Base-by-base conservation (phyloP, 2,797 vertebrate species). In the Hylomyscus alleni region DNA sequence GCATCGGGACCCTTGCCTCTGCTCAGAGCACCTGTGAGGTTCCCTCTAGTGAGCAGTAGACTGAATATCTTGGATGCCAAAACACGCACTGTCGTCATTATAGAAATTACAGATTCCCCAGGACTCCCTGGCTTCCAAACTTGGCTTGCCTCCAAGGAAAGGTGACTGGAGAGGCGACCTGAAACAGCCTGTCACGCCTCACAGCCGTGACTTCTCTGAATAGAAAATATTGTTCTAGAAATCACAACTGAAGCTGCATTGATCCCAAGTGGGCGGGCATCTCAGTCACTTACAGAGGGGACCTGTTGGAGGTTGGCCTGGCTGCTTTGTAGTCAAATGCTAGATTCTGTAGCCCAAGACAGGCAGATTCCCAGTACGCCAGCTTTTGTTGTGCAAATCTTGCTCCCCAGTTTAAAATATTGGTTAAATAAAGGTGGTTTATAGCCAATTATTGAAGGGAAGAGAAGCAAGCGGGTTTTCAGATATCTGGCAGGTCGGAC, bases 91-190 rank as follows among this genome's bases (percentile, higher is more conserved):
- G 82, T 88, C 24, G 52, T 72, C 90, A 44, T 82, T 52, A 19
- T 19, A 80, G 83, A 56, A 58, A 60, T 37, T 9, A 15, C 73
- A 52, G 37, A 90, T 0, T 1, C 72, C 54, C 19, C 15, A 40
- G 86, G 58, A 26, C 77, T 86, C 62, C 62, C 84, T 91, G 72
- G 50, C 87, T 77, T 67, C 82, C 56, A 76, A 65, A 77, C 50
- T n/a, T 90, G 73, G 81, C 52, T 93, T 40, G 24, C 85, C 60
- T 69, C 34, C 62, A 69, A 86, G 44, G 54, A 31, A 87, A 58
- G 12, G 34, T 81, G n/a, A 10, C 73, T 77, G 58, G 54, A 26
- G 8, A 52, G 24, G n/a, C 40, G 44, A 20, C 75, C 15, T 1
- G 0, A 14, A 40, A 67, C 29, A 56, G 80, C 40, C 60, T 40